These are phyloP conservation scores for Bos indicus DNA, from an alignment of 2,113 vertebrate species.

Conservation along the genomic window DNA sequence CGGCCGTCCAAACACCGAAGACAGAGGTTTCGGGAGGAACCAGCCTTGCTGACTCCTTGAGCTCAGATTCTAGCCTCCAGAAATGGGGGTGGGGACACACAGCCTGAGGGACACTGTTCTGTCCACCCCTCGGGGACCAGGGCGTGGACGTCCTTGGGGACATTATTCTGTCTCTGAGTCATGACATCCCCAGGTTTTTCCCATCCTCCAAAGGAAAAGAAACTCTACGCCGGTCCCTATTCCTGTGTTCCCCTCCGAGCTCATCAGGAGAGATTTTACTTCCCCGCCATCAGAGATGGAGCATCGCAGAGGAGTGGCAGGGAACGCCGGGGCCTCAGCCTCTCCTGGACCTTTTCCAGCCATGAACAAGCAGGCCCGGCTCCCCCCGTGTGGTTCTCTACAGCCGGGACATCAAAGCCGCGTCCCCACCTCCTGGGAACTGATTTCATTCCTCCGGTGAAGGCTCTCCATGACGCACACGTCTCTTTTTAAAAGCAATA, in stretches of 20 bases:
- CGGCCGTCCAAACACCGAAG: rapidly evolving
- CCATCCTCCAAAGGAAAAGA: rapidly evolving
- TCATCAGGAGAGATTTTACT: not conserved
- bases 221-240: rapidly evolving
- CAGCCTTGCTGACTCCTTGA: not conserved
- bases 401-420: not conserved
- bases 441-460: not conserved
- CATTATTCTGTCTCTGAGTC: not conserved
- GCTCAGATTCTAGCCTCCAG: not conserved
- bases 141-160: rapidly evolving
- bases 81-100: not conserved
- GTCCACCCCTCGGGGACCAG: not conserved
- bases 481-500: not conserved
- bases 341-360: not conserved
- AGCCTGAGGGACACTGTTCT: not conserved
- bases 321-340: rapidly evolving
- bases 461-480: not conserved
- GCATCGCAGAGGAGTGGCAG: rapidly evolving
- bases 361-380: rapidly evolving
- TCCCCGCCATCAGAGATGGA: rapidly evolving
- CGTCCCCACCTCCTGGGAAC: not conserved
- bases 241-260: too few relatives aligned
- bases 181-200: rapidly evolving
- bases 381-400: not conserved
- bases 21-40: not conserved